phyloP scores from a whole-genome alignment of 1,140 invertebrate genomes.

The Ips typographus region DNA sequence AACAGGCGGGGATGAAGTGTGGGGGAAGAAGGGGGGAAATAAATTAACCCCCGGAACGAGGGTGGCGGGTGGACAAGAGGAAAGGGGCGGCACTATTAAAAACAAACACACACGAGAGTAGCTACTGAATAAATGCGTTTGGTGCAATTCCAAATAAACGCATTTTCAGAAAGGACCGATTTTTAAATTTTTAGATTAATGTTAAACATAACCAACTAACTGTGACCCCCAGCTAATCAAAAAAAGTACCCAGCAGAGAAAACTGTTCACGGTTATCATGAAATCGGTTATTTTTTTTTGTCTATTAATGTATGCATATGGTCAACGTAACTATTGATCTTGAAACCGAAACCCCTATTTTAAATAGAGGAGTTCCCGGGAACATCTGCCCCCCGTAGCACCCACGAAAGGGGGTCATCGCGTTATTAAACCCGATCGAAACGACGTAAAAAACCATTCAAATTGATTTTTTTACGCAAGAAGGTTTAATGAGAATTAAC shows the following conservation, averaged over 20 bases:
- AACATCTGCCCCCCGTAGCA: conserved; percentile 17
- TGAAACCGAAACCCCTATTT: conserved; percentile 23
- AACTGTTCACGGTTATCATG: conserved; percentile 19
- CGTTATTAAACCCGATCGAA: conserved; percentile 18
- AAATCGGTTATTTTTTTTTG: conserved; percentile 13
- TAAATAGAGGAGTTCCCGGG: conserved; percentile 15
- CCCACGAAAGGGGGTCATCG: conserved; percentile 20
- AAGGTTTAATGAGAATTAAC: not conserved
- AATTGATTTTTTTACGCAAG: conserved; percentile 15
- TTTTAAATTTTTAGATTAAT: no score
- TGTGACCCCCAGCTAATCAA: not conserved
- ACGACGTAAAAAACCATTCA: conserved; percentile 17
- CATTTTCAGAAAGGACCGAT: no score
- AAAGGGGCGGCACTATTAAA: no score
- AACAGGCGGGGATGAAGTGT: no score
- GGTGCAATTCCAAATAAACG: no score
- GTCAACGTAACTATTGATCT: conserved; percentile 24
- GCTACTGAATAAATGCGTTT: no score
- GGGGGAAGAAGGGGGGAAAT: no score
- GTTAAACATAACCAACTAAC: no score
- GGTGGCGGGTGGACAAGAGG: no score
- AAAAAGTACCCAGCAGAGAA: conserved; percentile 22
- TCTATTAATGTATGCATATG: conserved; percentile 34
- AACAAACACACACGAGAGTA: no score
- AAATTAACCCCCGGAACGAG: no score